A percentile compares a stretch with the other conserved stretches of the same genome.
Conservation (phyloP, 2,113 vertebrate genomes). For the Platysternon megacephalum region DNA sequence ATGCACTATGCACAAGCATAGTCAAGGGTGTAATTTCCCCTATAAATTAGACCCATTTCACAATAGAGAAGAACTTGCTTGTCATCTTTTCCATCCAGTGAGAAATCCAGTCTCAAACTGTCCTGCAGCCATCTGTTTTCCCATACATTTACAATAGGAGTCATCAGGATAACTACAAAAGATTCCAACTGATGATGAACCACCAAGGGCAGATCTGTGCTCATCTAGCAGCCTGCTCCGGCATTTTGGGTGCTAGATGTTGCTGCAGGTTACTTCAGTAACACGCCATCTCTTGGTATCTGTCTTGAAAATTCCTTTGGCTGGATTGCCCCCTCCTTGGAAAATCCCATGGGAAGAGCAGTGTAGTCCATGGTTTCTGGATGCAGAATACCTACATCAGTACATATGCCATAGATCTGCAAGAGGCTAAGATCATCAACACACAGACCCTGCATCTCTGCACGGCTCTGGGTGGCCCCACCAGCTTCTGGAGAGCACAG, state of each 20-base stretch:
- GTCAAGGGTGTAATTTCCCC: neutral
- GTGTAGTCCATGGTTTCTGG: neutral
- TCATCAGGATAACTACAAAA: neutral
- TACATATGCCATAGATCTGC: neutral
- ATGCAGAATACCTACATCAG: neutral
- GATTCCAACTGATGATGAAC: rapidly evolving
- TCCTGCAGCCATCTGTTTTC: neutral
- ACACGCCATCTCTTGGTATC: neutral
- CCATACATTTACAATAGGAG: neutral
- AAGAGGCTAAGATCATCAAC: rapidly evolving
- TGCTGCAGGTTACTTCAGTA: neutral
- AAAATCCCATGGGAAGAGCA: neutral
- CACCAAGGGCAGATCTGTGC: neutral
- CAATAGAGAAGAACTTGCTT: neutral
- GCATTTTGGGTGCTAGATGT: neutral
- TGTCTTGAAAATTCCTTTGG: neutral
- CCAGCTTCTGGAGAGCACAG: neutral
- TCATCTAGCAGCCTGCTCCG: neutral
- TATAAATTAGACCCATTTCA: neutral
- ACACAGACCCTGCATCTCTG: neutral
- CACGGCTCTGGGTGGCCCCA: neutral
- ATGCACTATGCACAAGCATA: neutral
- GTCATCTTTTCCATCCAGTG: neutral
- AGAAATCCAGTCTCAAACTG: neutral
- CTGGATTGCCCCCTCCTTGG: neutral